Base-by-base conservation (phyloP, 2,888 invertebrate genomes). In the Amphipoea lucens region DNA sequence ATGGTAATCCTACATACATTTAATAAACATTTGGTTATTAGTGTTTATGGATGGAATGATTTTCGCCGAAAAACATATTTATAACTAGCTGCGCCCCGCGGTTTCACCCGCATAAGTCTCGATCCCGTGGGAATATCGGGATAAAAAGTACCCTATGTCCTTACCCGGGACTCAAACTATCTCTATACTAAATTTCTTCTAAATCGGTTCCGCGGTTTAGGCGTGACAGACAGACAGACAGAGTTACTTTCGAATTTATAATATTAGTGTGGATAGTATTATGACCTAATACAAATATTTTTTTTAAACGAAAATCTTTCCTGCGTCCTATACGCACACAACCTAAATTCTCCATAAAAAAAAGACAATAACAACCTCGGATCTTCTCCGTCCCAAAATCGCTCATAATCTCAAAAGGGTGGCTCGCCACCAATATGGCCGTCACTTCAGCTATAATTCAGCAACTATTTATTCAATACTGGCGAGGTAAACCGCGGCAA, bases 381-480 rank as follows among this genome's bases (percentile, higher is more conserved):
- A 83, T 45, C 29, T 68, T 14, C 20, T n/a, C 4, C 17, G 3
- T 66, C 23, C 29, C 63, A 57, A 71, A 68, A 66, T 63, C 12
- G 5, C 17, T 70, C n/a, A 66, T 67, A 70, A 73, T 36, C n/a
- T 60, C 23, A 57, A 75, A 83, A 74, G 62, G 57, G 40, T 54
- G 4, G 4, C 9, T 62, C 48, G 57, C 1, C 42, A 42, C 23
- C 60, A 67, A 48, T 23, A 76, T 69, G 63, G 65, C 57, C 7
- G 70, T 48, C 66, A 62, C 36, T 65, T 12, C 12, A 42, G 63
- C 20, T 73, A 71, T 82, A 82, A 77, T 78, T 77, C 65, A 72
- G 40, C 40, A 69, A 84, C 81, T 76, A 79, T 82, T 84, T 83
- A 86, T 87, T 82, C 70, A 81, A 80, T 85, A 89, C 63, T 51